A percentile compares a stretch with the other conserved stretches of the same genome.
Evolutionary conservation across 2,797 vertebrate genomes (phyloP).

Genomic region (Vespertilio murinus): DNA sequence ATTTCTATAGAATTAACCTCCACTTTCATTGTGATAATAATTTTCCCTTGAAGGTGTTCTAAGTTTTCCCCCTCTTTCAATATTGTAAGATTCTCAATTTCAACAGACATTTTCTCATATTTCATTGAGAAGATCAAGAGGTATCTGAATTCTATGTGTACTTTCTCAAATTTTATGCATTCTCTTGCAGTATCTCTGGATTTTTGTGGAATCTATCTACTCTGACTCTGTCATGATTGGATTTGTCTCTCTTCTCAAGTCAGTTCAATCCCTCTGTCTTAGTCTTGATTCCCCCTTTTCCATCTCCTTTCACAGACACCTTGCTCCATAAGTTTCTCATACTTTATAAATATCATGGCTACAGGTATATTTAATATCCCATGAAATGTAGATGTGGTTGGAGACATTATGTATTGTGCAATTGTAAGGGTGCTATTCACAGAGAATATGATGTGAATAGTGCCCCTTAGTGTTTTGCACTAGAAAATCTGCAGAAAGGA

Average conservation of each 20-base stretch:
- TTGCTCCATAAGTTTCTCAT: background rate
- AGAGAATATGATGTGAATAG: background rate
- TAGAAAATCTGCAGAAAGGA: background rate
- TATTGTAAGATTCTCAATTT: background rate
- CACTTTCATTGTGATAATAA: background rate
- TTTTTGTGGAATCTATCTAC: background rate
- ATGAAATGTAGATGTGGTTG: background rate
- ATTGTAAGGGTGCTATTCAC: background rate
- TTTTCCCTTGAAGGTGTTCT: background rate
- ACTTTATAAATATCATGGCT: background rate
- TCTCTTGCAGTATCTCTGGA: background rate
- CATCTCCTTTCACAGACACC: background rate
- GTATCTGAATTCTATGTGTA: background rate
- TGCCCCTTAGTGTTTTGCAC: background rate
- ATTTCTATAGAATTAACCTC: background rate
- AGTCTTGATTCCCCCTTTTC: background rate
- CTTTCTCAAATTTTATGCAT: background rate
- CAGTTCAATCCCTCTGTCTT: background rate
- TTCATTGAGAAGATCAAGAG: background rate
- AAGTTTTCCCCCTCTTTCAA: background rate
- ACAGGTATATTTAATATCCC: background rate
- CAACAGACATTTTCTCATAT: background rate
- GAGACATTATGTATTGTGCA: background rate
- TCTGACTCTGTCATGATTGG: fast-evolving
- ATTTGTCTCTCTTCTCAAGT: background rate